Evolutionary conservation across 30 jellyfish, hydroid and myxozoan species (phyloP), one percentile per base, ranked within the genome.

Genomic region (Sanderia malayensis): DNA sequence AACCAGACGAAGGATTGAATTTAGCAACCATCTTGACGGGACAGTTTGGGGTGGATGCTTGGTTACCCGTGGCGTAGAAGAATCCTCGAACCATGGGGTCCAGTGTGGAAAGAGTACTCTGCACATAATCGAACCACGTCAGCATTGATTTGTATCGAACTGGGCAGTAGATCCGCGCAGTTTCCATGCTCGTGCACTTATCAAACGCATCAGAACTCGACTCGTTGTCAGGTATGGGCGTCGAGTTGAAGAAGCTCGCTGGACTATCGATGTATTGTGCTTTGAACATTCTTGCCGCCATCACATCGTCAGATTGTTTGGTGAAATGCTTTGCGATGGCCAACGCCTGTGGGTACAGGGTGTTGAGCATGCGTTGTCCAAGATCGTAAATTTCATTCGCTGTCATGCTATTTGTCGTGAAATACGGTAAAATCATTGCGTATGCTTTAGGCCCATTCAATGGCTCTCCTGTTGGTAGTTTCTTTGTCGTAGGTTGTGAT

Each of bases 1-100:
- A 90, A 4, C 98, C 98, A 27, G 94, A 76, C 11, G 98, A 90
- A 6, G 98, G 98, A 59, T 90, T 90, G 87, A 90, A 90, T 46
- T 76, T 90, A 0, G 96, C 98, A 17, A 65, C 87, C 92, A 90
- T 71, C 52, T 79, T 79, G 18, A 90, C 82, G 19, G 98, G 98
- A 47, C 98, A 90, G 73, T 71, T 83, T 1, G 98, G 98, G 17
- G 98, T 90, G 23, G 96, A 76, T 6, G 94, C 66, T 34, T 60
- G 53, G 66, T 72, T 67, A 2, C 92, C 96, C 0, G 86, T 78
- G 21, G 80, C 78, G 63, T 83, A 71, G 79, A 90, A 90, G 62
- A 90, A 84, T 13, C 60, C 58, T 2, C 70, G 79, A 28, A 91
- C 73, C 62, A 74, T 77, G 2, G 98, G 96, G 31, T 90, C 96